Base-by-base conservation (phyloP, 2,888 invertebrate genomes). In the Candidula unifasciata region DNA sequence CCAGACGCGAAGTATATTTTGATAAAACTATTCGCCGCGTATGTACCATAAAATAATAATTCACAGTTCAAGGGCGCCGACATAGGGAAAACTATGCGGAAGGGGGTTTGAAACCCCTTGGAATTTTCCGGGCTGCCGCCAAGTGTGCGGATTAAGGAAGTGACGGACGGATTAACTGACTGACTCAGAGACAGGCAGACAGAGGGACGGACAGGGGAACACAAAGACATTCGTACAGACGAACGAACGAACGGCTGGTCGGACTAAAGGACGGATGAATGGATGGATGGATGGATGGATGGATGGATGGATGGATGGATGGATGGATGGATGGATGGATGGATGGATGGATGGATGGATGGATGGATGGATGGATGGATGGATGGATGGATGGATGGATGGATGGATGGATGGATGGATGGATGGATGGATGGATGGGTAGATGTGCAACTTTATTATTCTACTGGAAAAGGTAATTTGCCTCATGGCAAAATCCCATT, bases 201-300 rank as follows among this genome's bases (percentile, higher is more conserved):
- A 13, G 66, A 66, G 13, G 27, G 66, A 66, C 27, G 27, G 66
- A 66, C 27, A 13, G 66, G 27, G 13, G 27, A 27, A 66, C 27
- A n/a, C n/a, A n/a, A n/a, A n/a, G n/a, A n/a, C n/a, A n/a, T n/a
- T n/a, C n/a, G n/a, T n/a, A n/a, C n/a, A n/a, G n/a, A n/a, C n/a
- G n/a, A n/a, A n/a, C n/a, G n/a, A n/a, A n/a, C n/a, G n/a, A n/a
- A n/a, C n/a, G n/a, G n/a, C n/a, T n/a, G n/a, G n/a, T n/a, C n/a
- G n/a, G n/a, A n/a, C n/a, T 3, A 27, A 66, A 27, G 27, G 66
- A 66, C 27, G 27, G 66, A 66, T 66, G 66, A 27, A 66, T 66
- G 66, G 66, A 66, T 66, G 66, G 66, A 66, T 66, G 66, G 66
- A 66, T 66, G 66, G 66, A 66, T 66, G 66, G 66, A 66, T 66